Evolutionary conservation across 37 sponge, comb jelly and placozoan genomes (phyloP), one percentile per base, ranked within the genome.

Genomic region (Oscarella lobularis): DNA sequence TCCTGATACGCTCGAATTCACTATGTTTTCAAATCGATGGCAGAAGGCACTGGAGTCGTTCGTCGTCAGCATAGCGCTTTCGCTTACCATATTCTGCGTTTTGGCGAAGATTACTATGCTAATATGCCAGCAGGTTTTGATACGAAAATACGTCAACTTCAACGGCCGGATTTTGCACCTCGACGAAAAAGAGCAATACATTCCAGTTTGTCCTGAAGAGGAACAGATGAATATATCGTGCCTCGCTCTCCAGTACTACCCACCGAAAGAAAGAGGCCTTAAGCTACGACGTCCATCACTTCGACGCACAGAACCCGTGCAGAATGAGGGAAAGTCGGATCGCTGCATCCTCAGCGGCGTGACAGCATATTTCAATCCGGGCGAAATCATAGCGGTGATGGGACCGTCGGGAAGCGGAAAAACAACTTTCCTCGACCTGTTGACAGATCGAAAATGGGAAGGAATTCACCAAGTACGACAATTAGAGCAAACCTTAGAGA

Each of bases 321-420:
- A n/a, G n/a, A n/a, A n/a, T n/a, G n/a, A n/a, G n/a, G 60, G 60
- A 9, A 48, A 20, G 9, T 27, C 14, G 9, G 60, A 48, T 27
- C 9, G 20, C 9, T 9, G 9, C 14, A 92, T 92, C 36, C 55
- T 92, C 68, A 83, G 75, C 41, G 89, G 85, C 9, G 76, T 92
- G 5, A 83, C 89, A 0, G 68, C 80, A 3, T 85, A 85, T 40
- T 92, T 92, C 81, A 92, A 92, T 65, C 93, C 88, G 9, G 86
- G 93, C 35, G 82, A 88, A 37, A 38, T 92, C 66, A 65, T 85
- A 27, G 93, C 84, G 20, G 82, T 92, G 33, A 92, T 92, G 93
- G 93, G 93, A 2, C 93, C 93, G n/a, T 88, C 89, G 41, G 84
- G 88, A 35, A 83, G 87, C 78, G 91, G 91, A 4, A 90, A 90